A percentile compares a stretch with the other conserved stretches of the same genome.
phyloP scores from a whole-genome alignment of 2,113 vertebrate species.

The Phainopepla nitens region DNA sequence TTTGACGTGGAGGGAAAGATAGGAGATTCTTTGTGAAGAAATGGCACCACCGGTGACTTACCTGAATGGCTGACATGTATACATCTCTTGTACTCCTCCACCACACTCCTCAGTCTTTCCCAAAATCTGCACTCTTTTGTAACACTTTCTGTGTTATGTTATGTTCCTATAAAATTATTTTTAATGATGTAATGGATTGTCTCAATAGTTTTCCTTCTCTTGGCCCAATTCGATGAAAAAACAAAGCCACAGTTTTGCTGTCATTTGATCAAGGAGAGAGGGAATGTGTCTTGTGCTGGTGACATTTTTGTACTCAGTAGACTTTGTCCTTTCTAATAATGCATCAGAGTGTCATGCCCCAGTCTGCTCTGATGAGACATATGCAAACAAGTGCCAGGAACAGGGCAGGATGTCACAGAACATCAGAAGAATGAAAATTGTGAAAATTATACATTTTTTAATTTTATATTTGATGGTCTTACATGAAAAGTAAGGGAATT shows the following conservation, averaged over 20 bases:
- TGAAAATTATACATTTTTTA: not conserved
- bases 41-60: not conserved
- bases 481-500: not conserved
- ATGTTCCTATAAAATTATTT: not conserved
- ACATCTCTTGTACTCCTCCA: not conserved
- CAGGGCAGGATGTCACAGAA: not conserved
- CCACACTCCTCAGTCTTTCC: not conserved
- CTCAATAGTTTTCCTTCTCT: not conserved
- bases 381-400: not conserved
- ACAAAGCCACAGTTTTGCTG: not conserved
- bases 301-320: not conserved
- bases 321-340: not conserved
- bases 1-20: rapidly evolving
- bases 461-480: not conserved
- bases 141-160: not conserved
- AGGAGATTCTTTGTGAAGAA: not conserved
- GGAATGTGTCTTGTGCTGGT: not conserved
- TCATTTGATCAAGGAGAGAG: not conserved
- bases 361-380: not conserved
- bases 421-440: not conserved
- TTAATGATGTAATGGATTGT: not conserved
- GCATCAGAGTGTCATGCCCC: not conserved
- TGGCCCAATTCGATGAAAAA: not conserved
- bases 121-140: not conserved
- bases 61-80: not conserved